Conservation (phyloP, 2,888 invertebrate species). For the Argyresthia albistria region DNA sequence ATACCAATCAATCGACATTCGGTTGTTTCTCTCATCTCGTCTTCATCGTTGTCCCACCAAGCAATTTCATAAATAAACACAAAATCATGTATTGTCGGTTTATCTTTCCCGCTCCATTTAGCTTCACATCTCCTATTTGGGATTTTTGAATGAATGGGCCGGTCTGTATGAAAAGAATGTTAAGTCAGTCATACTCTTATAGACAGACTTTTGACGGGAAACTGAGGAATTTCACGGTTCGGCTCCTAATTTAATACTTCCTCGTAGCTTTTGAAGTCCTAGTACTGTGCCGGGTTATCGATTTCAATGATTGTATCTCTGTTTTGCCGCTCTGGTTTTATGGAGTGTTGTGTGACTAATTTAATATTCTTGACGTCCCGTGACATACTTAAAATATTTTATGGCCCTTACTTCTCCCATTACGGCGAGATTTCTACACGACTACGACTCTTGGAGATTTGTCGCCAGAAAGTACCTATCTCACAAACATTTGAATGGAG, state of each 20-base stretch:
- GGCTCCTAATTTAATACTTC: constrained; percentile 52
- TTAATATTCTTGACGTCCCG: too few relatives aligned
- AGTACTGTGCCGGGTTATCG: not conserved
- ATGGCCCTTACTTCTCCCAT: too few relatives aligned
- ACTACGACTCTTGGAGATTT: too few relatives aligned
- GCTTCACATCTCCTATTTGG: not conserved
- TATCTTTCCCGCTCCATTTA: not conserved
- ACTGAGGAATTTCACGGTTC: constrained; percentile 51
- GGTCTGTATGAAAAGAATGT: constrained; percentile 4
- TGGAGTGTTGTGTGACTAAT: too few relatives aligned
- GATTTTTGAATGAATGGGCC: not conserved
- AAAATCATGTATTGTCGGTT: not conserved
- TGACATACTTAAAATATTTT: too few relatives aligned
- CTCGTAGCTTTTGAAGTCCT: constrained; percentile 16
- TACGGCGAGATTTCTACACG: too few relatives aligned
- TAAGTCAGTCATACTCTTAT: constrained; percentile 16
- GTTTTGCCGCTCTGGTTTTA: not conserved
- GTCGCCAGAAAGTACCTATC: too few relatives aligned
- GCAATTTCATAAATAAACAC: too few relatives aligned
- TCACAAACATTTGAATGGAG: too few relatives aligned
- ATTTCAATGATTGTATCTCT: not conserved
- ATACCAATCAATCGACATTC: too few relatives aligned
- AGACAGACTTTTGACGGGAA: constrained; percentile 35
- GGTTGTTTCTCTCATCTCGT: too few relatives aligned
- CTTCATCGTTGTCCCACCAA: too few relatives aligned